Percentiles rank a stretch among this genome's conserved stretches.
Evolutionary conservation across 2,113 vertebrate species (phyloP).

Genomic region (Lathamus discolor): DNA sequence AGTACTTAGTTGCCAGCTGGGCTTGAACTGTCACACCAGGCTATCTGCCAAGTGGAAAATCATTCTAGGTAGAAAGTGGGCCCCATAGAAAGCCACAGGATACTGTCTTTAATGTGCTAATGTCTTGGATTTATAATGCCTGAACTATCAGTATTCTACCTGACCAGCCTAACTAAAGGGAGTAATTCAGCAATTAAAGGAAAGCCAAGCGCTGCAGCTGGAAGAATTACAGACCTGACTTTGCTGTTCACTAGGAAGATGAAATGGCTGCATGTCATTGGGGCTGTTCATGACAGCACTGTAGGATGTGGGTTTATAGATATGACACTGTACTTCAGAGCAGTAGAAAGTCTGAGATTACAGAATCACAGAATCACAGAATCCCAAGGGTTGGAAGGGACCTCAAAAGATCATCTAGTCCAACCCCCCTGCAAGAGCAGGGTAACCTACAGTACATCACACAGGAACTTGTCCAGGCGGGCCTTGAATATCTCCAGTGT

Average conservation of each 20-base stretch:
- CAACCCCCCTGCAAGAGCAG: too few relatives aligned
- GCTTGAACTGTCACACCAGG: background rate
- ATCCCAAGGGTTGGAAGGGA: too few relatives aligned
- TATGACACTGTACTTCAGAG: background rate
- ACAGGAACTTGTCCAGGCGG: too few relatives aligned
- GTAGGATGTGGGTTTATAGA: background rate
- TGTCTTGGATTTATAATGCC: background rate
- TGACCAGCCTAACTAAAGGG: background rate
- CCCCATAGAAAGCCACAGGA: background rate
- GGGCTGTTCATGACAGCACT: background rate
- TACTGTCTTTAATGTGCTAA: background rate
- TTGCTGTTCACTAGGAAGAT: background rate
- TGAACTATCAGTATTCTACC: background rate
- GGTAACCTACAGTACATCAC: too few relatives aligned
- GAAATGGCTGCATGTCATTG: rapidly evolving
- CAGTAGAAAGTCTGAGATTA: background rate
- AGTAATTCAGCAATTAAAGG: background rate
- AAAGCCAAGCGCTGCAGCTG: background rate
- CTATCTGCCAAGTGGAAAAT: background rate
- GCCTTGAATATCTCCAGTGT: too few relatives aligned
- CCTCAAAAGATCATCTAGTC: too few relatives aligned
- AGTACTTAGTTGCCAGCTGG: background rate
- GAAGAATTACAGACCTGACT: background rate
- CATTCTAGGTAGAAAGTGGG: background rate
- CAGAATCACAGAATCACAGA: too few relatives aligned